phyloP scores from a whole-genome alignment of 2,113 vertebrate genomes.

The Benitochromis conjunctus region DNA sequence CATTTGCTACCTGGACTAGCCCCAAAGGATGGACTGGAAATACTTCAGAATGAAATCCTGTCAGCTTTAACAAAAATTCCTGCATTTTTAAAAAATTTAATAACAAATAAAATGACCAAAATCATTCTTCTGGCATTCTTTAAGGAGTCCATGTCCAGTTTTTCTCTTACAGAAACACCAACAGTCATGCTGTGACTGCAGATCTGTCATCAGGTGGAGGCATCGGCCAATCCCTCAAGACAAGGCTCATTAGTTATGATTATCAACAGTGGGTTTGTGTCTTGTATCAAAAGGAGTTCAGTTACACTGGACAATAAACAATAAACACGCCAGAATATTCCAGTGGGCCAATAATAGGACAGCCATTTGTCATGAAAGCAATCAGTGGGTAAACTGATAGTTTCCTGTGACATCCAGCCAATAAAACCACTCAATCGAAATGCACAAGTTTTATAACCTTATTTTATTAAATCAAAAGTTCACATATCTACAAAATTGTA shows the following conservation, averaged over 20 bases:
- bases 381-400: background rate
- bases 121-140: background rate
- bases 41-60: background rate
- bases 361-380: constrained; percentile 5
- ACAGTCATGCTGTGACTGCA: background rate
- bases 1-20: background rate
- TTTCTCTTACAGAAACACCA: background rate
- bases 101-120: background rate
- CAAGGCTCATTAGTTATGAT: constrained; percentile 49
- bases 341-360: background rate
- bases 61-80: background rate
- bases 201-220: background rate
- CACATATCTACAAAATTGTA: constrained; percentile 75
- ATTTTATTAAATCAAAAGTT: constrained; percentile 79
- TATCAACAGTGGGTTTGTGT: constrained; percentile 31
- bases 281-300: constrained; percentile 25
- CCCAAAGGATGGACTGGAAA: background rate
- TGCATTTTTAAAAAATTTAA: background rate
- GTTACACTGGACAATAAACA: constrained; percentile 35
- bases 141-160: background rate
- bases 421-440: background rate
- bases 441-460: constrained; percentile 33
- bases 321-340: constrained; percentile 29
- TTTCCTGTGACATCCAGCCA: background rate
- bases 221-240: background rate